These are phyloP conservation scores for Pseudomyrmex flavicornis DNA, from an alignment of 1,140 invertebrate genomes.

Conservation along the genomic window DNA sequence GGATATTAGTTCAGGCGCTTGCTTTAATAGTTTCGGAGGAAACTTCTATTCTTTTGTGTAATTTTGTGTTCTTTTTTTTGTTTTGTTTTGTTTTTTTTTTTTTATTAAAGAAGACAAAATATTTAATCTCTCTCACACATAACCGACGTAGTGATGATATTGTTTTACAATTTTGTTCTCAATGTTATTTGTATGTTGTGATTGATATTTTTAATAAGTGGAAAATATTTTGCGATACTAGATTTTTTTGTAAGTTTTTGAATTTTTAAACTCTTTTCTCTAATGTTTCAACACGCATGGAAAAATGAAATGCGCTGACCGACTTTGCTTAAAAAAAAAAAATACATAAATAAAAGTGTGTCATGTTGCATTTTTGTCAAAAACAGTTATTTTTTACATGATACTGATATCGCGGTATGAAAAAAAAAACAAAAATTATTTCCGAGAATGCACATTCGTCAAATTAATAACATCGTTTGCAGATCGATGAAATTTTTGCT, in stretches of 20 bases:
- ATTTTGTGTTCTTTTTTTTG: not conserved
- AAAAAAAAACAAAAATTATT: constrained; percentile 8
- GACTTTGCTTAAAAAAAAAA: not conserved
- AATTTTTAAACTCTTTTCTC: not conserved
- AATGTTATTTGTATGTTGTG: no score
- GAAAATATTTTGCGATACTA: no score
- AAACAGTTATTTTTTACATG: constrained; percentile 22
- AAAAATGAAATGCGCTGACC: no score
- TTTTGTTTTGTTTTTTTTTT: no score
- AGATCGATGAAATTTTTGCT: constrained; percentile 19
- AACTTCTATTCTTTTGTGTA: not conserved
- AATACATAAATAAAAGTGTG: not conserved
- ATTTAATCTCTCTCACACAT: no score
- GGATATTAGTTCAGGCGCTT: not conserved
- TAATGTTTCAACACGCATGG: no score
- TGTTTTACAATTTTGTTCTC: no score
- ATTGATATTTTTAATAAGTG: no score
- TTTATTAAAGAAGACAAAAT: no score
- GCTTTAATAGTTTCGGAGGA: not conserved
- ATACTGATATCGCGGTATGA: not conserved
- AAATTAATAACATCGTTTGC: constrained; percentile 18
- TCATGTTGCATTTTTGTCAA: not conserved
- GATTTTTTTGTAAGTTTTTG: no score
- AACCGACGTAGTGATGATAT: no score
- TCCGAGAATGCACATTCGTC: not conserved